Evolutionary conservation across 2,113 vertebrate genomes (phyloP).

Genomic region (Columba livia): DNA sequence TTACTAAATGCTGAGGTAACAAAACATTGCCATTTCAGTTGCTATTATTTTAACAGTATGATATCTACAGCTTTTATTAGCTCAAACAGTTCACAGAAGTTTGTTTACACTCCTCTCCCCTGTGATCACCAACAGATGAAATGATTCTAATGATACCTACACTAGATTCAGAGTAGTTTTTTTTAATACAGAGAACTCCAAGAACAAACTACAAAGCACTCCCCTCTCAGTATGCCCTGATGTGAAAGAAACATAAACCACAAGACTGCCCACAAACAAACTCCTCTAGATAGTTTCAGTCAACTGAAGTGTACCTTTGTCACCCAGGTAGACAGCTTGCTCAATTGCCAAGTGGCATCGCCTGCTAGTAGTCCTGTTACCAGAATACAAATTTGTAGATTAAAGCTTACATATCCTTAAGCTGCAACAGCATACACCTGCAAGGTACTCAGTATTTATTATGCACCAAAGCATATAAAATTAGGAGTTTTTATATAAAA

Average conservation of each 20-base stretch:
- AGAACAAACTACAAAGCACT: neutral
- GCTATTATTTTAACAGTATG: neutral
- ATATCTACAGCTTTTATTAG: neutral
- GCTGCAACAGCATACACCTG: neutral
- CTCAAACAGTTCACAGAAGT: neutral
- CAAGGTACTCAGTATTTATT: neutral
- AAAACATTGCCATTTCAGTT: neutral
- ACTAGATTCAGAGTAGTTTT: neutral
- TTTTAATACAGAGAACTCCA: neutral
- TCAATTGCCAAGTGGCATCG: conserved; percentile 89
- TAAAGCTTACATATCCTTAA: neutral
- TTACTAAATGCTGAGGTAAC: neutral
- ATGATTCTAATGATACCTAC: neutral
- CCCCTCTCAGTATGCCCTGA: neutral
- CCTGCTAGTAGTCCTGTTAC: conserved; percentile 81
- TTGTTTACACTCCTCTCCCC: neutral
- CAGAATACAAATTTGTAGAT: neutral
- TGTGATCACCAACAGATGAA: neutral
- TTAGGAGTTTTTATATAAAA: neutral
- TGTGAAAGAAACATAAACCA: neutral
- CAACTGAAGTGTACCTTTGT: conserved; percentile 75
- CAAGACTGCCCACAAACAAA: neutral
- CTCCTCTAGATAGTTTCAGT: neutral
- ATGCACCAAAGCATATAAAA: neutral
- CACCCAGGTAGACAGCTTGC: conserved; percentile 78